Evolutionary conservation across 1,140 invertebrate genomes (phyloP).

Genomic region (Drosophila bifasciata): DNA sequence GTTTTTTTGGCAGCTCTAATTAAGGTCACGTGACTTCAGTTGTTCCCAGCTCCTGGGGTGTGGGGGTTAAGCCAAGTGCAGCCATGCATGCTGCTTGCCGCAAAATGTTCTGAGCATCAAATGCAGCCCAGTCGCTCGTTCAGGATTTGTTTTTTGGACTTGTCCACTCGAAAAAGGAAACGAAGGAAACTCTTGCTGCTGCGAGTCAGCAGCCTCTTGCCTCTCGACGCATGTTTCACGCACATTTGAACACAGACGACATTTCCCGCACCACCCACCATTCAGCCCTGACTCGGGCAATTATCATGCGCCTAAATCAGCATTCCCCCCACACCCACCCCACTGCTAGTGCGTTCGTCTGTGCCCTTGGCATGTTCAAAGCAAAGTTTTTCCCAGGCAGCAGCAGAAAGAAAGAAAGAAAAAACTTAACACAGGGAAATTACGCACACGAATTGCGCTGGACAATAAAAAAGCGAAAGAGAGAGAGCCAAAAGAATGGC

Average conservation of each 20-base stretch:
- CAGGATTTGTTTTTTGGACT: constrained; percentile 24
- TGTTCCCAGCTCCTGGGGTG: constrained; percentile 18
- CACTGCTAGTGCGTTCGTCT: neutral
- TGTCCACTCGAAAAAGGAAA: constrained; percentile 45
- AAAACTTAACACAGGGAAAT: constrained; percentile 73
- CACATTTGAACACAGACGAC: constrained; percentile 58
- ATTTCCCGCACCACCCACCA: neutral
- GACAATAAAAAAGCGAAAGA: constrained; percentile 69
- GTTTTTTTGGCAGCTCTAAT: constrained; percentile 60
- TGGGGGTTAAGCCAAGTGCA: constrained; percentile 36
- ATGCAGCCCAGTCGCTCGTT: constrained; percentile 47
- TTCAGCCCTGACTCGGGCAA: constrained; percentile 35
- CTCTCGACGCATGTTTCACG: constrained; percentile 58
- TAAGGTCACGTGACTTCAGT: constrained; percentile 72
- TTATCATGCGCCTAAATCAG: constrained; percentile 74
- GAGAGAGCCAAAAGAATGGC: constrained; percentile 46
- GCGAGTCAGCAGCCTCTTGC: neutral
- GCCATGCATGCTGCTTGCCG: constrained; percentile 63
- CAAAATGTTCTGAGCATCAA: constrained; percentile 65
- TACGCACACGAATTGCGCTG: constrained; percentile 79
- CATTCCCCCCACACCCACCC: constrained; percentile 4
- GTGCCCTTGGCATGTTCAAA: constrained; percentile 47
- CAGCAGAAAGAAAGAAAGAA: constrained; percentile 27
- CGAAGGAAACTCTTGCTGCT: constrained; percentile 1
- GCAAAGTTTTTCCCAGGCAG: constrained; percentile 63